Evolutionary conservation across 1,140 invertebrate species (phyloP).

Genomic region (Drosophila rufa): DNA sequence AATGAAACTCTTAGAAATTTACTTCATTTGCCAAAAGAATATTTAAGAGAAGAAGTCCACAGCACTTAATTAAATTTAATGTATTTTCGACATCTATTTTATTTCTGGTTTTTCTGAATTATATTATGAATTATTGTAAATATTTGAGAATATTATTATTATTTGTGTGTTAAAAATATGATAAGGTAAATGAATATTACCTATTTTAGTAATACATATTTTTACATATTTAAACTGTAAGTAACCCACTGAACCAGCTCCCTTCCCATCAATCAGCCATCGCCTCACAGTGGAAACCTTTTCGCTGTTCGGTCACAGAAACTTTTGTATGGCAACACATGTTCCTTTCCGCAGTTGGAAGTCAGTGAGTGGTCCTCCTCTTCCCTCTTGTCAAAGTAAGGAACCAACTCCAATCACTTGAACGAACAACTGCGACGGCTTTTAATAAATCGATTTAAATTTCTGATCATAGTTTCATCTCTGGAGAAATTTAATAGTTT

Average conservation of each 20-base stretch:
- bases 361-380: conserved; percentile 1
- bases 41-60: no score
- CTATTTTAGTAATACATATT: not conserved
- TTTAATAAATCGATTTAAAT: conserved; percentile 84
- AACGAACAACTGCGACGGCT: conserved; percentile 58
- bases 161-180: no score
- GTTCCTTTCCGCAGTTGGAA: conserved; percentile 34
- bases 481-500: conserved; percentile 84
- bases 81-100: no score
- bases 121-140: no score
- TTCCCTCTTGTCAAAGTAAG: conserved; percentile 3
- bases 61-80: no score
- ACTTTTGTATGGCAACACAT: conserved; percentile 74
- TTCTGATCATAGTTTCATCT: conserved; percentile 82
- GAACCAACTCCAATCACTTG: conserved; percentile 44
- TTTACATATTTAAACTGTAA: not conserved
- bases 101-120: no score
- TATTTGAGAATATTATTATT: no score
- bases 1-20: not conserved
- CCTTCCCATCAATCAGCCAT: conserved; percentile 23
- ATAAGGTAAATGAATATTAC: no score
- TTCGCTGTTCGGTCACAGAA: conserved; percentile 36
- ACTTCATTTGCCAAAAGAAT: not conserved
- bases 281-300: conserved; percentile 39
- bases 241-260: conserved; percentile 27